Base-by-base conservation (phyloP, 2,888 invertebrate species). In the Sarcophaga variegata region DNA sequence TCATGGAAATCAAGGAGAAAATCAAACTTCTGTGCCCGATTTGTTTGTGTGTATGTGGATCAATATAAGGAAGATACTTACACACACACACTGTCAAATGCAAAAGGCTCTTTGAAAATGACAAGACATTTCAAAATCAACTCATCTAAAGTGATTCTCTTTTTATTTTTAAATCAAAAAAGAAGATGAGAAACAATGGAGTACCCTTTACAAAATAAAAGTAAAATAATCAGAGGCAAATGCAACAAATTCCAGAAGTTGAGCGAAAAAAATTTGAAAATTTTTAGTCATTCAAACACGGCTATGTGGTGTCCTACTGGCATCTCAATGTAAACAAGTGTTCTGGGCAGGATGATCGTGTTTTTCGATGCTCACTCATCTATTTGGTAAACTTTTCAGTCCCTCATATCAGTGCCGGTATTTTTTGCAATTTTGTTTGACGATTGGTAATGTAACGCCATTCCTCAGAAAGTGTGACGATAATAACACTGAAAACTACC, bases 91-190 rank as follows among this genome's bases (percentile, higher is more conserved):
- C 66, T 47, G 20, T 12, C 60, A 37, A 45, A 79, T 62, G 64
- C 45, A 74, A 64, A 66, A 72, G 66, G 67, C 45, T 45, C 62
- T 49, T 67, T 27, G n/a, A 25, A 63, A 74, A 72, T 83, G 83
- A 75, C 79, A 80, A 79, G 79, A 60, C 75, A 80, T 69, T 78
- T 79, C 67, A 79, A 83, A 83, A 83, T 83, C 74, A 79, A 74
- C 66, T 85, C 66, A 60, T 85, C 71, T 76, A 59, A 70, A 75
- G 64, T 75, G 2, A 72, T 27, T 27, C 20, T 54, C 25, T 27
- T 14, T 20, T 49, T 37, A 59, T 70, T 22, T 67, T 14, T 37
- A 4, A 49, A 60, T 59, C 25, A 10, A 64, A 81, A 37, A 64
- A 71, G 67, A 47, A 20, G n/a, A n/a, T n/a, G n/a, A 72, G 79